Percentiles rank a stretch among this genome's conserved stretches.
Conservation (phyloP, 2,888 invertebrate genomes). For the Mechanitis messenoides region DNA sequence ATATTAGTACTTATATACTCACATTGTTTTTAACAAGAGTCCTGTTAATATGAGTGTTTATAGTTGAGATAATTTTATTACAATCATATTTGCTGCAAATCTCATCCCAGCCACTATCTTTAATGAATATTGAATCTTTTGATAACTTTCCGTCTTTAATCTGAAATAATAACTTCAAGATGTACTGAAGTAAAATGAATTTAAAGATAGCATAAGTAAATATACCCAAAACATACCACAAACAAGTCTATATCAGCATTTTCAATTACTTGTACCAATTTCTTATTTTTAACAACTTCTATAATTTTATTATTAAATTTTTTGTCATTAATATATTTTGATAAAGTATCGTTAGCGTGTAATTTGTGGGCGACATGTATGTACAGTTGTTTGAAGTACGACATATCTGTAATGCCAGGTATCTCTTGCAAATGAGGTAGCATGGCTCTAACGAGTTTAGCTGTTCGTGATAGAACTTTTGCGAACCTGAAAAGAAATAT, state of each 20-base stretch:
- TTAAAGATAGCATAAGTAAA: neutral
- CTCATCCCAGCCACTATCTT: constrained; percentile 35
- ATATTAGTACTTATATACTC: constrained; percentile 29
- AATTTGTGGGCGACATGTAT: constrained; percentile 48
- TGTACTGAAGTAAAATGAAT: neutral
- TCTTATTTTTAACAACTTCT: constrained; percentile 33
- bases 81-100: constrained; percentile 49
- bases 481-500: constrained; percentile 42
- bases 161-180: constrained; percentile 31
- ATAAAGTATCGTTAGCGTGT: constrained; percentile 41
- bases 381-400: constrained; percentile 44
- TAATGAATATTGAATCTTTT: constrained; percentile 34
- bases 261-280: constrained; percentile 37
- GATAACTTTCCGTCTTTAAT: constrained; percentile 30
- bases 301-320: constrained; percentile 33
- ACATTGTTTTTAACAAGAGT: constrained; percentile 44
- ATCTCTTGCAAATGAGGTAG: constrained; percentile 57
- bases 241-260: constrained; percentile 48
- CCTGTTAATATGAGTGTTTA: constrained; percentile 42
- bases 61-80: constrained; percentile 33
- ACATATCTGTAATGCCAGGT: constrained; percentile 46
- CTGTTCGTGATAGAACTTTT: constrained; percentile 47
- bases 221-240: constrained; percentile 39
- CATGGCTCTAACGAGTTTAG: constrained; percentile 49
- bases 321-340: constrained; percentile 35